Percentiles rank a stretch among this genome's conserved stretches.
phyloP scores from a whole-genome alignment of 2,113 vertebrate species.

The Hiodon alosoides region DNA sequence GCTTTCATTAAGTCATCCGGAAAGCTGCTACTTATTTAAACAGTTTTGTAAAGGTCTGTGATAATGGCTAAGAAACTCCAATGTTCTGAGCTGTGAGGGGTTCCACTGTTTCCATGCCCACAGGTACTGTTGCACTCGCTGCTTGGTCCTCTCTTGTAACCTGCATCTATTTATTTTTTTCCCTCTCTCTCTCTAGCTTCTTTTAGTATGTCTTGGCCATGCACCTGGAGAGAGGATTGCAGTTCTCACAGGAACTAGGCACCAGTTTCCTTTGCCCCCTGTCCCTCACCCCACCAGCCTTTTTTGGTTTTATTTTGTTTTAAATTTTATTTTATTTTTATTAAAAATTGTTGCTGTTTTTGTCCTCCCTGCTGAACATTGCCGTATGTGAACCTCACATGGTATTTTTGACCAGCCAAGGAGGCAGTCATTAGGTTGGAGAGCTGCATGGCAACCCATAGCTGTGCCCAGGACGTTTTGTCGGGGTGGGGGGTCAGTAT shows the following conservation, averaged over 20 bases:
- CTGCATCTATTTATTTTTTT: conserved; percentile 32
- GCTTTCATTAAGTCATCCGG: no score
- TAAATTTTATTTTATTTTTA: neutral
- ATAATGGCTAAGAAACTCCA: no score
- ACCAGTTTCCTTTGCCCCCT: conserved; percentile 25
- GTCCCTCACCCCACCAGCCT: neutral
- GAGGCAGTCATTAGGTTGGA: neutral
- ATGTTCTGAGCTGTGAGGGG: no score
- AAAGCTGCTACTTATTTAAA: no score
- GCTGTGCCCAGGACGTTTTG: no score
- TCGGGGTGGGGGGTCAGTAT: no score
- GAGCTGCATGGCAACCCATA: neutral
- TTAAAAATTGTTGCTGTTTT: neutral
- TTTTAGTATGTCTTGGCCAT: conserved; percentile 75
- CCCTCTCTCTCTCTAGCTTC: conserved; percentile 62
- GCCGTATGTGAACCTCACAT: conserved; percentile 8
- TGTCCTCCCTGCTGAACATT: conserved; percentile 5
- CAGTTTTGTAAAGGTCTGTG: no score
- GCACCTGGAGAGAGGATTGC: conserved; percentile 74
- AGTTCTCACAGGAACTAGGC: conserved; percentile 67
- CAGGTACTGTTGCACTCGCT: neutral
- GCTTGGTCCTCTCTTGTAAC: conserved; percentile 14
- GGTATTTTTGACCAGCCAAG: conserved; percentile 4
- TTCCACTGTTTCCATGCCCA: no score
- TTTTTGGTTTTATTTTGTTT: neutral